Percentiles rank a stretch among this genome's conserved stretches.
Conservation (phyloP, 1,140 invertebrate species). For the Drosophila dunni region DNA sequence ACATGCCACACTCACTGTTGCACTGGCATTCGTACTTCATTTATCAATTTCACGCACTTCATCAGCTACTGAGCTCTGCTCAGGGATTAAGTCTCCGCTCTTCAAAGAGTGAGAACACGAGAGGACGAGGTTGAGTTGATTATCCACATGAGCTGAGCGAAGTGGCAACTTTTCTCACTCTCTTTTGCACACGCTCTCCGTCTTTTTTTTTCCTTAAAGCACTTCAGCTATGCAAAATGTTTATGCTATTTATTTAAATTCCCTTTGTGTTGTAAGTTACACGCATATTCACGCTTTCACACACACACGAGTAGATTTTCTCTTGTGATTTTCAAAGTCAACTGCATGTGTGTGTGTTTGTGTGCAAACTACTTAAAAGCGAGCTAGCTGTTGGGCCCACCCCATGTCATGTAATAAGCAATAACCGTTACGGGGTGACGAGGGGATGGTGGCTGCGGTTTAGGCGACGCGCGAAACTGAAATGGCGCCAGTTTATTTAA, state of each 20-base stretch:
- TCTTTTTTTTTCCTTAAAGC: constrained; percentile 1
- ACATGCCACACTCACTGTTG: not conserved
- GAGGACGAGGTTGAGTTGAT: constrained; percentile 45
- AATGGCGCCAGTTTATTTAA: constrained; percentile 82
- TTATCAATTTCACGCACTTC: constrained; percentile 67
- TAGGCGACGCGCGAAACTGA: constrained; percentile 70
- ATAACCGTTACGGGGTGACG: constrained; percentile 55
- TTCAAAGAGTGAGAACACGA: not conserved
- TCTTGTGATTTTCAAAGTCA: constrained; percentile 54
- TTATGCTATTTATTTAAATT: constrained; percentile 80
- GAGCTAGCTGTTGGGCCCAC: constrained; percentile 14
- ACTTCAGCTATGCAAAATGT: constrained; percentile 54
- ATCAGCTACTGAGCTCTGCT: constrained; percentile 41
- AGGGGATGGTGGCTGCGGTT: constrained; percentile 42
- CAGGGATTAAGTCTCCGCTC: constrained; percentile 20
- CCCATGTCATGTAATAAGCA: constrained; percentile 67
- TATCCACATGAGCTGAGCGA: constrained; percentile 57
- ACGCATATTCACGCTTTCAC: constrained; percentile 13
- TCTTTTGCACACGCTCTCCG: constrained; percentile 9
- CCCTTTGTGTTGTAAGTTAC: constrained; percentile 26
- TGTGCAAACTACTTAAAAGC: constrained; percentile 55
- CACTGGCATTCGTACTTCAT: constrained; percentile 26
- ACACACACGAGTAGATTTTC: constrained; percentile 52
- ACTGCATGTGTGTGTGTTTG: constrained; percentile 9
- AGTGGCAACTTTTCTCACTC: constrained; percentile 1